phyloP scores from a whole-genome alignment of 2,113 vertebrate genomes.

The Ptychochromis oligacanthus region DNA sequence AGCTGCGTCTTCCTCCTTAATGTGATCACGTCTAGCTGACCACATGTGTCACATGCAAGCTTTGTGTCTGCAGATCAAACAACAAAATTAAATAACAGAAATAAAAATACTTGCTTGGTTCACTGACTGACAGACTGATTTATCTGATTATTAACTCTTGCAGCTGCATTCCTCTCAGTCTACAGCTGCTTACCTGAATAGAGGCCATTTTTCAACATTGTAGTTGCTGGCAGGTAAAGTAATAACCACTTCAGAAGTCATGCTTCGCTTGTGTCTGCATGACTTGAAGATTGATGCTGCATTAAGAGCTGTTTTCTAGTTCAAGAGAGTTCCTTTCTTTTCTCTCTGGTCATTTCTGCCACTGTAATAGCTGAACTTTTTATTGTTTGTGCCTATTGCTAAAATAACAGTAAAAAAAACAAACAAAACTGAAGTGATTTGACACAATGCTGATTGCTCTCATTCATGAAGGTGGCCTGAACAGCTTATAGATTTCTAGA shows the following conservation, averaged over 20 bases:
- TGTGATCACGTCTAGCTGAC: background rate
- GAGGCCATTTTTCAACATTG: slow-evolving; percentile 23
- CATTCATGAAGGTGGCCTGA: background rate
- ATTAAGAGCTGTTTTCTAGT: background rate
- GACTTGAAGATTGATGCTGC: background rate
- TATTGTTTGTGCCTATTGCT: background rate
- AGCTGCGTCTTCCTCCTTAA: background rate
- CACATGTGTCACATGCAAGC: background rate
- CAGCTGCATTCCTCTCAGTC: background rate
- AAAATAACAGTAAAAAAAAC: background rate
- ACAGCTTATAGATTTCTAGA: background rate
- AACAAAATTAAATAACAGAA: background rate
- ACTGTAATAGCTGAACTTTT: background rate
- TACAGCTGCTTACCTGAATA: background rate
- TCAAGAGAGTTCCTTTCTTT: background rate
- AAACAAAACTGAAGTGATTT: background rate
- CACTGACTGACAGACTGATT: background rate
- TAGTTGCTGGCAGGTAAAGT: background rate
- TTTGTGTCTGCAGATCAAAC: background rate
- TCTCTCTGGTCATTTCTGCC: background rate
- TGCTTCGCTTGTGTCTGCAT: background rate
- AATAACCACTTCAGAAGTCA: slow-evolving; percentile 1
- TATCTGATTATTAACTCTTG: background rate
- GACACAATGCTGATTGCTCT: background rate
- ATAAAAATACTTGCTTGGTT: background rate